Percentiles rank a stretch among this genome's conserved stretches.
Evolutionary conservation across 1,140 invertebrate species (phyloP).

Genomic region (Streblospio benedicti): DNA sequence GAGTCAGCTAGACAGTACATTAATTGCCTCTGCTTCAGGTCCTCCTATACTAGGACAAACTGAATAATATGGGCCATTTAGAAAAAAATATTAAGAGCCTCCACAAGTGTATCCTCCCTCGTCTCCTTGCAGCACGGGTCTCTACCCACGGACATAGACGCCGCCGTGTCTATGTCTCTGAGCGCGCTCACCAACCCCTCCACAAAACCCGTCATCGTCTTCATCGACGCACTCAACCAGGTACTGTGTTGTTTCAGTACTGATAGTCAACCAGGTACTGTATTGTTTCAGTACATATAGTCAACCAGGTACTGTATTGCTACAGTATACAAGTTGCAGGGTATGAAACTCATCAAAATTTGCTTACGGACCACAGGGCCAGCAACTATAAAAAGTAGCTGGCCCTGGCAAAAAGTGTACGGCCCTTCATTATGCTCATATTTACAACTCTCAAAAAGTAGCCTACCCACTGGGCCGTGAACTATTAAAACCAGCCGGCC

Average conservation of each 20-base stretch:
- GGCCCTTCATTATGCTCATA: too few relatives aligned
- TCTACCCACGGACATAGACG: constrained; percentile 34
- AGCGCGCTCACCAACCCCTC: constrained; percentile 39
- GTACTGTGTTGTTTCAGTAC: constrained; percentile 21
- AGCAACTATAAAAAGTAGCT: too few relatives aligned
- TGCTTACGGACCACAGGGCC: too few relatives aligned
- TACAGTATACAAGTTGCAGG: too few relatives aligned
- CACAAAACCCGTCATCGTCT: constrained; percentile 36
- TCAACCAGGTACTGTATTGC: too few relatives aligned
- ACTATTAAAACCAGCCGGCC: too few relatives aligned
- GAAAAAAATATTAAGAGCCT: not conserved
- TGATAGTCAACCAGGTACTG: too few relatives aligned
- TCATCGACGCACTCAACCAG: constrained; percentile 41
- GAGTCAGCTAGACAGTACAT: not conserved
- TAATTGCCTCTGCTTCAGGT: not conserved
- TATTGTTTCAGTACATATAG: too few relatives aligned
- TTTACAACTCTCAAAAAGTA: too few relatives aligned
- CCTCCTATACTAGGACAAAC: not conserved
- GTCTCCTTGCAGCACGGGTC: not conserved
- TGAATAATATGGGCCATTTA: not conserved
- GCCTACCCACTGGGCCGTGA: too few relatives aligned
- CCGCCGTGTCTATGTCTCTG: constrained; percentile 37
- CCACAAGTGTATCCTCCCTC: not conserved
- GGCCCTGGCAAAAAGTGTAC: too few relatives aligned
- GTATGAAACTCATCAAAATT: too few relatives aligned